Conservation (phyloP, 1,140 invertebrate genomes). For the Ridgeia piscesae region DNA sequence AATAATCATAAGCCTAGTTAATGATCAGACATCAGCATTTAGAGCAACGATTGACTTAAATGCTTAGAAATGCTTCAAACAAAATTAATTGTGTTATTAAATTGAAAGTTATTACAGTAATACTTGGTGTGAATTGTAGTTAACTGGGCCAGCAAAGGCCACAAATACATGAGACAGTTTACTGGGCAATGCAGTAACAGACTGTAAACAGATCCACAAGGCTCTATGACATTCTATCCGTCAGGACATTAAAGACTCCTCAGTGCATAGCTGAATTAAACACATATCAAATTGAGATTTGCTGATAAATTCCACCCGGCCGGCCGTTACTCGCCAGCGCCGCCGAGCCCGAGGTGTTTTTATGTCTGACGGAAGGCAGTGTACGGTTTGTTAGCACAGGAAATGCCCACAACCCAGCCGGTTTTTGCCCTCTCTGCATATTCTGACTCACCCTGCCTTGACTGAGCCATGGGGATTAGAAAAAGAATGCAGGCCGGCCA, state of each 20-base stretch:
- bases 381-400: not conserved
- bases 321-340: not conserved
- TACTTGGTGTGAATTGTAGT: not conserved
- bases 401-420: not conserved
- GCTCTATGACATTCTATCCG: not conserved
- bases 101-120: not conserved
- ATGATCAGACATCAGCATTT: not conserved
- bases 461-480: not conserved
- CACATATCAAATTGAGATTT: not conserved
- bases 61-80: not conserved
- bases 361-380: not conserved
- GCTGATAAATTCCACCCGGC: slow-evolving; percentile 3
- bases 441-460: not conserved
- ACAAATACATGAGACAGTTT: not conserved
- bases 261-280: not conserved
- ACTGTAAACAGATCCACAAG: not conserved
- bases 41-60: not conserved
- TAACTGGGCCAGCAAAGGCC: not conserved
- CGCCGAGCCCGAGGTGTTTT: not conserved
- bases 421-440: not conserved
- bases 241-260: not conserved
- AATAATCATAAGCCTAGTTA: not conserved
- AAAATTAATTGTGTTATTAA: not conserved
- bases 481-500: not conserved
- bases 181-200: not conserved